A percentile compares a stretch with the other conserved stretches of the same genome.
These are phyloP conservation scores for Biston betularia DNA, from an alignment of 2,888 invertebrate species.

Conservation along the genomic window DNA sequence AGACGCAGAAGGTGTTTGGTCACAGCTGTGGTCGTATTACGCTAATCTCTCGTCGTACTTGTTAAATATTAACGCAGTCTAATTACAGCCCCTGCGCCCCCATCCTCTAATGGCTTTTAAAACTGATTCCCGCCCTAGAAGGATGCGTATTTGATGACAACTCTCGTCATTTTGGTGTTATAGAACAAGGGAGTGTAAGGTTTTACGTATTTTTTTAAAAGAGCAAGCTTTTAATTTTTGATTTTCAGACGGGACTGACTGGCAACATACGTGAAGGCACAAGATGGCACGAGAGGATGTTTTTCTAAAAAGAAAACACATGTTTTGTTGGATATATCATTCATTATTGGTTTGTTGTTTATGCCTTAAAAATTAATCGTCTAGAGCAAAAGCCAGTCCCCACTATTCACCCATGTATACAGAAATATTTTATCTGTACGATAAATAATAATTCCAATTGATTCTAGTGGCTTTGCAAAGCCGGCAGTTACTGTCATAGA, in stretches of 20 bases:
- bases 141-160: constrained; percentile 86
- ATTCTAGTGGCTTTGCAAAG: no score
- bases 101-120: constrained; percentile 84
- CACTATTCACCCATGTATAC: no score
- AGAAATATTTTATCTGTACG: no score
- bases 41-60: constrained; percentile 83
- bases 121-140: constrained; percentile 83
- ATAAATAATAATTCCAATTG: no score
- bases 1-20: constrained; percentile 73
- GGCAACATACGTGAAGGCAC: background rate
- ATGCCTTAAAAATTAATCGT: no score
- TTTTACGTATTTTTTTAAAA: constrained; percentile 4
- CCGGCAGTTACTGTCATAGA: no score
- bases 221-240: no score
- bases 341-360: no score
- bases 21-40: constrained; percentile 74
- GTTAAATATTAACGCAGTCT: constrained; percentile 86
- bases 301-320: no score
- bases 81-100: constrained; percentile 75
- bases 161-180: constrained; percentile 69
- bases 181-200: constrained; percentile 52
- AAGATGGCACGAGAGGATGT: no score
- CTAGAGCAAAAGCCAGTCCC: no score
- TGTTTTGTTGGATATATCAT: no score
- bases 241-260: background rate